Evolutionary conservation across 1,140 invertebrate genomes (phyloP), one percentile per base, ranked within the genome.

Genomic region (Lysiphlebus fabarum): DNA sequence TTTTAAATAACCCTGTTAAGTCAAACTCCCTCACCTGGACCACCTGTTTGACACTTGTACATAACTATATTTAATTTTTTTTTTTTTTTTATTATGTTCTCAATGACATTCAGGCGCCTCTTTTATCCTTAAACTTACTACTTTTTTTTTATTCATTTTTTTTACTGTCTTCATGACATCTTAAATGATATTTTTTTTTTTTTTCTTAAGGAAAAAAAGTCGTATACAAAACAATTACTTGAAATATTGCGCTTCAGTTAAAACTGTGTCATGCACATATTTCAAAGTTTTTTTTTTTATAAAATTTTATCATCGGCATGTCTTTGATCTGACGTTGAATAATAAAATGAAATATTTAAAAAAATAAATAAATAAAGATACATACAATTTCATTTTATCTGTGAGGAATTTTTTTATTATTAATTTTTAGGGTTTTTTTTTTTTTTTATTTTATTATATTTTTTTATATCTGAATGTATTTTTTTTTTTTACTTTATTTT

Each of bases 1-100:
- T 26, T 49, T 10, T 49, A 14, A 12, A 12, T 12, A 17, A n/a
- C 11, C 26, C 33, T 58, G 33, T 41, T 58, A 3, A 6, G 8
- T 58, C 42, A 17, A n/a, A 36, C 51, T 26, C 26, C 47, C 5
- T 26, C 17, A 26, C 47, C 47, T 49, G 54, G 42, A 56, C 58
- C 62, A 62, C 60, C 64, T 66, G 58, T 67, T 63, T 59, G 40
- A 56, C 62, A 65, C 60, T 57, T 11, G 9, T n/a, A 47, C 51
- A 45, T n/a, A 17, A 10, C 12, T 51, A 36, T 61, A 50, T 38
- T 47, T 42, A 17, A 45, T 53, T 37, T 38, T 34, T 10, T 6
- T 12, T 17, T 17, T 26, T 26, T 26, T 26, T 26, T 26, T 26
- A 2, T 1, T 26, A 26, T 26, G 17, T 26, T 26, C 17, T 49